Evolutionary conservation across 2,113 vertebrate genomes (phyloP), one percentile per base, ranked within the genome.

Genomic region (Halichoeres trimaculatus): DNA sequence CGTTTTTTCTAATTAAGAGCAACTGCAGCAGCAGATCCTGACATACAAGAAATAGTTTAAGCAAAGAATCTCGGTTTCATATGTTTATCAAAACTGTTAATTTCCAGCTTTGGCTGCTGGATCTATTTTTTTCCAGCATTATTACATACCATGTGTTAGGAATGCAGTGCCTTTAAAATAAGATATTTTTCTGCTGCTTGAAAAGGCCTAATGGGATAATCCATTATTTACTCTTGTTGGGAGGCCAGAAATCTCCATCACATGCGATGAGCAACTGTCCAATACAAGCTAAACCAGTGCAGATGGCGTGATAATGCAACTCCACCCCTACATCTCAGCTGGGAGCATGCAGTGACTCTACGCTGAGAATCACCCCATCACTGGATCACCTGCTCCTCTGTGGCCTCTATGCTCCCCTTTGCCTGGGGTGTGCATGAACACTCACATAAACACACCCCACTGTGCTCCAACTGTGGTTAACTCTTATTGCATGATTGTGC

Each of bases 401-500:
- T 71, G 8, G 5, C 17, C 67, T 54, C 17, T 11, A 10, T 26
- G 16, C 35, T 22, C 20, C 10, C 10, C 3, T 10, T n/a, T 34
- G 13, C 60, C 24, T 60, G 40, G 16, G 14, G 22, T 55, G 55
- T 19, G 30, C 30, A 30, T 6, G 6, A 3, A 30, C 30, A 30
- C 30, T 4, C 30, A 51, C 48, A 45, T 12, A 64, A 43, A 60
- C 7, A 38, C 58, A 45, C 34, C 22, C 52, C 16, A 48, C 36
- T 78, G 34, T 0, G 16, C 2, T 41, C 40, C 38, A 60, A 35
- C 58, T 26, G 43, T 6, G 10, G 17, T 24, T 77, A 26, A 56
- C 43, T 61, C 20, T 66, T 38, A 79, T 54, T 75, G 50, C 40
- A 64, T 64, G 11, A 58, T 76, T 80, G 73, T 85, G 60, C 24